Percentiles rank a stretch among this genome's conserved stretches.
Conservation (phyloP, 1,140 invertebrate genomes). For the Cotesia glomerata region DNA sequence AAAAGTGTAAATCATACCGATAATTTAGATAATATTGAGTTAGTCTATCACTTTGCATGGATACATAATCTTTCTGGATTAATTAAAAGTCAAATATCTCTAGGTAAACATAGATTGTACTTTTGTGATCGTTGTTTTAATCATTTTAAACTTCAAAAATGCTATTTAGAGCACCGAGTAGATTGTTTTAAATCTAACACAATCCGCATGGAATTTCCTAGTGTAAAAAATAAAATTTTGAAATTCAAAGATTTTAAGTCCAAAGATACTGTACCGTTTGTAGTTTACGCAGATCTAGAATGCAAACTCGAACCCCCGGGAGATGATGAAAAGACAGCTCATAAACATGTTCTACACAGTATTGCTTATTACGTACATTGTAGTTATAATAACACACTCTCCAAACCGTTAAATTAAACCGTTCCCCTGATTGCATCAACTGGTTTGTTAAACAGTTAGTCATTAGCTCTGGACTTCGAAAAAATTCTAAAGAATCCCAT, state of each 20-base stretch:
- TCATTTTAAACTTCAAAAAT: neutral
- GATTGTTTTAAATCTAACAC: neutral
- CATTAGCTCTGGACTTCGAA: constrained; percentile 24
- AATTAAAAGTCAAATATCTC: no score
- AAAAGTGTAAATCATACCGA: no score
- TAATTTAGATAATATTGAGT: no score
- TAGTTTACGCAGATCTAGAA: constrained; percentile 32
- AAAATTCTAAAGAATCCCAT: neutral
- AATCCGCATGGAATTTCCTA: neutral
- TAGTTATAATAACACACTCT: neutral
- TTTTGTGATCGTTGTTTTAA: constrained; percentile 14
- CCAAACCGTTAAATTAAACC: constrained; percentile 14
- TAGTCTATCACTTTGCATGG: no score
- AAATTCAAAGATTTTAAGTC: neutral
- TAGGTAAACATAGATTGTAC: neutral
- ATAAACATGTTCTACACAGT: no score
- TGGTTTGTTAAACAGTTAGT: constrained; percentile 41
- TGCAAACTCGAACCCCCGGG: constrained; percentile 8
- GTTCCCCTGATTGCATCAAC: constrained; percentile 34
- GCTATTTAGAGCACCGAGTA: neutral
- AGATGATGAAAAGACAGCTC: no score
- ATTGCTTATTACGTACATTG: no score
- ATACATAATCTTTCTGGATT: no score
- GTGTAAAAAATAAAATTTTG: neutral
- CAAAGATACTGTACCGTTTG: constrained; percentile 1